Conservation (phyloP, 2,113 vertebrate genomes). For the Pedetes capensis region DNA sequence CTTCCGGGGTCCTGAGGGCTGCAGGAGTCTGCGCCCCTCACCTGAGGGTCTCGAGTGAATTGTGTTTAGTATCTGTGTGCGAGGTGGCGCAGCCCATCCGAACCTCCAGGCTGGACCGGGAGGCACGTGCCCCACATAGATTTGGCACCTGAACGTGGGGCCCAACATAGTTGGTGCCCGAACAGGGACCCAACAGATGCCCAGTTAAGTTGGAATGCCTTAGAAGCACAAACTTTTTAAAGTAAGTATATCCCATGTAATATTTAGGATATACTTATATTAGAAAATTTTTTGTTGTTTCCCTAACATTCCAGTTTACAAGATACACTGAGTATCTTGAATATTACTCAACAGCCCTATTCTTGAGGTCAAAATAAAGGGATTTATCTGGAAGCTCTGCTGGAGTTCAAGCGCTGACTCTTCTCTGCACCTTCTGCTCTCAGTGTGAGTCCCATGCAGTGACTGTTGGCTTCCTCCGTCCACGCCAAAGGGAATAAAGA, state of each 20-base stretch:
- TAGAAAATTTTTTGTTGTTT: background rate
- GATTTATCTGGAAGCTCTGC: background rate
- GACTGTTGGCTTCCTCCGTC: background rate
- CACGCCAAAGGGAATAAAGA: background rate
- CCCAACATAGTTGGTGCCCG: no score
- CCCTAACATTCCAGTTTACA: background rate
- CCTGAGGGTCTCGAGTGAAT: no score
- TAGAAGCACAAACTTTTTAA: background rate
- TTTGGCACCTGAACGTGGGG: no score
- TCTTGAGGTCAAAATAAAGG: background rate
- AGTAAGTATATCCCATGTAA: background rate
- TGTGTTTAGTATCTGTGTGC: no score
- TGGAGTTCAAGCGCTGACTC: background rate
- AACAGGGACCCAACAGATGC: no score
- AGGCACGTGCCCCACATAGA: no score
- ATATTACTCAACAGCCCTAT: background rate
- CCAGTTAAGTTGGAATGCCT: background rate
- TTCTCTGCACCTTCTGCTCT: background rate
- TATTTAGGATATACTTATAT: background rate
- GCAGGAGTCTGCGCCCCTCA: no score
- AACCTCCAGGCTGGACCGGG: no score
- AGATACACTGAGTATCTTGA: background rate
- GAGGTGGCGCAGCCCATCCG: no score
- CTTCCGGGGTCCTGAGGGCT: no score
- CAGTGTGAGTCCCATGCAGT: fast-evolving